phyloP scores from a whole-genome alignment of 2,113 vertebrate genomes.

The Gasterosteus aculeatus region DNA sequence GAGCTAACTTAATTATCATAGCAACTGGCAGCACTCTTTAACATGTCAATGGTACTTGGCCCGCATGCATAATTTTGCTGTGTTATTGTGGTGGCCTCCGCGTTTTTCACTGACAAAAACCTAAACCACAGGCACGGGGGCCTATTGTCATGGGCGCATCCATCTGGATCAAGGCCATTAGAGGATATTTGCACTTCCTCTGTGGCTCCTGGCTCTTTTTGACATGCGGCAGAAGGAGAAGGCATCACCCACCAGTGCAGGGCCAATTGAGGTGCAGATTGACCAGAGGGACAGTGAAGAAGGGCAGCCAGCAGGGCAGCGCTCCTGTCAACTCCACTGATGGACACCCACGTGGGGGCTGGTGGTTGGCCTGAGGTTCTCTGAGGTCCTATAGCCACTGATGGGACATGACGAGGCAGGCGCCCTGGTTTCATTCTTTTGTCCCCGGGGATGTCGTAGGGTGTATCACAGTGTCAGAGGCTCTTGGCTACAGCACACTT shows the following conservation, averaged over 20 bases:
- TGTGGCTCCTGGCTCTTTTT: conserved; percentile 80
- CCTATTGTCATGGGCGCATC: conserved; percentile 84
- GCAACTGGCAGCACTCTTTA: conserved; percentile 76
- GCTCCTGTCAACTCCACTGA: conserved; percentile 78
- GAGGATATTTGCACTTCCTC: conserved; percentile 88
- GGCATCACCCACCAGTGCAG: conserved; percentile 74
- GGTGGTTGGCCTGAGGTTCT: conserved; percentile 59
- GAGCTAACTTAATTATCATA: conserved; percentile 80
- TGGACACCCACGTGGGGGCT: conserved; percentile 72
- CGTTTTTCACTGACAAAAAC: conserved; percentile 75
- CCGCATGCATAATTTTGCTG: conserved; percentile 84
- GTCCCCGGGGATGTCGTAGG: conserved; percentile 71
- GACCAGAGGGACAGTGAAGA: conserved; percentile 72
- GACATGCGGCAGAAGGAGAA: conserved; percentile 81
- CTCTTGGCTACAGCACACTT: conserved; percentile 74
- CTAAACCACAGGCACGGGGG: conserved; percentile 75
- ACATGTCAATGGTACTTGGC: conserved; percentile 80
- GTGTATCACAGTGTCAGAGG: conserved; percentile 74
- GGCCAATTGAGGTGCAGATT: conserved; percentile 83
- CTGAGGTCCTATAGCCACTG: conserved; percentile 63
- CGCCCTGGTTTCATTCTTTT: conserved; percentile 68
- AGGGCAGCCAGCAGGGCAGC: conserved; percentile 70
- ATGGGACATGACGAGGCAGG: conserved; percentile 69
- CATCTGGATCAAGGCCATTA: conserved; percentile 85
- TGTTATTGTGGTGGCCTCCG: conserved; percentile 80